These are phyloP conservation scores for Habroteleia sp. DNA, from an alignment of 2,888 invertebrate species.

Conservation along the genomic window DNA sequence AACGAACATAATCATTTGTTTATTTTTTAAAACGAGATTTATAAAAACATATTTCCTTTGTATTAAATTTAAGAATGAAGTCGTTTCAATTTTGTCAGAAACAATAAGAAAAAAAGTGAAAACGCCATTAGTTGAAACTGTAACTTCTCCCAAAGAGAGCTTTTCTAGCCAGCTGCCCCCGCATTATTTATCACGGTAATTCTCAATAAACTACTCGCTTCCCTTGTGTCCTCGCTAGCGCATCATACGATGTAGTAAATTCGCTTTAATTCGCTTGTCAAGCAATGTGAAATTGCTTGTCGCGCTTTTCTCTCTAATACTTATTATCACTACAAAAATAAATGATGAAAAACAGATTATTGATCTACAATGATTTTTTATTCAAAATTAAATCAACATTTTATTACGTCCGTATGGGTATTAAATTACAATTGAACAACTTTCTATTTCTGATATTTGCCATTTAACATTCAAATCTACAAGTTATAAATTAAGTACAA, in stretches of 20 bases:
- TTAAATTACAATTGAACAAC: too few species aligned
- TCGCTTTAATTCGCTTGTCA: conserved; percentile 68
- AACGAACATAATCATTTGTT: too few species aligned
- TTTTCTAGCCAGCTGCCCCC: conserved; percentile 67
- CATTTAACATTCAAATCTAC: too few species aligned
- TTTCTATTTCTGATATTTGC: too few species aligned
- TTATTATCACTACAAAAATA: conserved; percentile 25
- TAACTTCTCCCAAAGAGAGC: conserved; percentile 52
- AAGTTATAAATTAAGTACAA: too few species aligned
- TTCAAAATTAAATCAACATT: too few species aligned
- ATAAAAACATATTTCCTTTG: conserved; percentile 18
- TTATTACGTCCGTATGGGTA: too few species aligned
- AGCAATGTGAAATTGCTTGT: conserved; percentile 52
- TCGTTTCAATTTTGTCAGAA: conserved; percentile 30
- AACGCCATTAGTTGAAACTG: conserved; percentile 39
- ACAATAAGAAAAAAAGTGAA: conserved; percentile 32
- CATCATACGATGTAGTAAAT: conserved; percentile 73
- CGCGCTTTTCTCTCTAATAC: conserved; percentile 34
- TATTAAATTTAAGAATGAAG: conserved; percentile 40
- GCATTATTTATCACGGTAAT: conserved; percentile 77
- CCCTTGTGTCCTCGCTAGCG: conserved; percentile 67
- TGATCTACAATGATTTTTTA: too few species aligned
- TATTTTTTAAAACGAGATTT: too few species aligned
- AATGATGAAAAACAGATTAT: conserved; percentile 14
- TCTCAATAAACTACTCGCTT: conserved; percentile 76